Evolutionary conservation across 2,113 vertebrate species (phyloP).

Genomic region (Centropus unirufus): DNA sequence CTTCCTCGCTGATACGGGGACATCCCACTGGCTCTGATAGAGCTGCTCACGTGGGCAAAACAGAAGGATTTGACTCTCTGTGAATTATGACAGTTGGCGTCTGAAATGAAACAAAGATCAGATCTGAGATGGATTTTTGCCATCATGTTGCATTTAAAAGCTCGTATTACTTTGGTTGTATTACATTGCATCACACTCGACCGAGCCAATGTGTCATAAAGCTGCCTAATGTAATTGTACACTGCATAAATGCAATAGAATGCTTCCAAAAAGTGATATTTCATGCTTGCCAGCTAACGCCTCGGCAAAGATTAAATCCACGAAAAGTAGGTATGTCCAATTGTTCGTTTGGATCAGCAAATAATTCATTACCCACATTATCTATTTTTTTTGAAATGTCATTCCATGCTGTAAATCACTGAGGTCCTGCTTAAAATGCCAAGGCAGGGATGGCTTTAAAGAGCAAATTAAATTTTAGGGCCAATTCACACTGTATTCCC

Average conservation of each 20-base stretch:
- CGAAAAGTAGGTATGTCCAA: slow-evolving; percentile 60
- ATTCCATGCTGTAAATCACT: neutral
- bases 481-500: neutral
- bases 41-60: neutral
- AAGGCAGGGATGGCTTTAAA: neutral
- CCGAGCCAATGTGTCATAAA: slow-evolving; percentile 53
- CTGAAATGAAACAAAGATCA: slow-evolving; percentile 32
- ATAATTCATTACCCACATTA: slow-evolving; percentile 63
- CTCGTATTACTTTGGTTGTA: slow-evolving; percentile 59
- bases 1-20: neutral
- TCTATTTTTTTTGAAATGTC: slow-evolving; percentile 46
- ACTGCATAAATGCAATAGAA: slow-evolving; percentile 57
- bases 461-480: slow-evolving; percentile 29
- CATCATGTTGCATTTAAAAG: slow-evolving; percentile 72
- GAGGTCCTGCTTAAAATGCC: slow-evolving; percentile 15
- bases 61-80: neutral
- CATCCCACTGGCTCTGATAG: neutral
- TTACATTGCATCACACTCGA: slow-evolving; percentile 55
- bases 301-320: slow-evolving; percentile 55
- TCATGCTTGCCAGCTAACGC: slow-evolving; percentile 46
- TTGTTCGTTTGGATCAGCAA: slow-evolving; percentile 60
- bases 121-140: slow-evolving; percentile 51
- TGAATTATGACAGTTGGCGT: slow-evolving; percentile 43
- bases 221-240: slow-evolving; percentile 63
- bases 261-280: slow-evolving; percentile 57